Conservation (phyloP, 2,888 invertebrate genomes). For the Calephelis perditalis region DNA sequence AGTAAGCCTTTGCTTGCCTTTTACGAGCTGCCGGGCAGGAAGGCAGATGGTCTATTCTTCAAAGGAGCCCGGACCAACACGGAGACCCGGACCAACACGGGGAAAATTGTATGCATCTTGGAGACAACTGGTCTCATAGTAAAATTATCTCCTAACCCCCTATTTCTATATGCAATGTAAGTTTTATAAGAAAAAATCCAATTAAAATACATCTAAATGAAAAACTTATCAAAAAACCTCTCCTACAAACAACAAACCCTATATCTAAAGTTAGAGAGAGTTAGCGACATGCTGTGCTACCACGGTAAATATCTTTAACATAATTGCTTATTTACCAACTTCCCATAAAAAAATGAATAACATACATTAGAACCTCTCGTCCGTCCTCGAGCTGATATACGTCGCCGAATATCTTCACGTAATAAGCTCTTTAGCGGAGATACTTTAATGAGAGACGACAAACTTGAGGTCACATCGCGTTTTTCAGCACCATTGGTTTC, state of each 20-base stretch:
- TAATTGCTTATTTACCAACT: conserved; percentile 9
- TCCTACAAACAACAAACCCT: too few relatives aligned
- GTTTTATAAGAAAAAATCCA: too few relatives aligned
- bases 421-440: conserved; percentile 91
- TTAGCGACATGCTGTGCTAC: conserved; percentile 1
- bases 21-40: too few relatives aligned
- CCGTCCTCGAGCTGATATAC: conserved; percentile 84
- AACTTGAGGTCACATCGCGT: conserved; percentile 79
- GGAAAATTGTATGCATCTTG: too few relatives aligned
- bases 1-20: too few relatives aligned
- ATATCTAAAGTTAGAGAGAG: neutral
- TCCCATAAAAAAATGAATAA: conserved; percentile 16
- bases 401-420: conserved; percentile 89
- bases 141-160: neutral
- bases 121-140: too few relatives aligned
- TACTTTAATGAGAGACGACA: conserved; percentile 88
- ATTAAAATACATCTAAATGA: too few relatives aligned
- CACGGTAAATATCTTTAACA: neutral
- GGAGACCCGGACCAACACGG: too few relatives aligned
- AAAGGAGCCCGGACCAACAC: too few relatives aligned
- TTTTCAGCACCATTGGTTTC: conserved; percentile 61
- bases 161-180: neutral
- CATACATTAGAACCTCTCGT: conserved; percentile 70
- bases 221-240: too few relatives aligned
- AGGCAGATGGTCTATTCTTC: too few relatives aligned